Conservation (phyloP, 2,888 invertebrate species). For the Opisthograptis luteolata region DNA sequence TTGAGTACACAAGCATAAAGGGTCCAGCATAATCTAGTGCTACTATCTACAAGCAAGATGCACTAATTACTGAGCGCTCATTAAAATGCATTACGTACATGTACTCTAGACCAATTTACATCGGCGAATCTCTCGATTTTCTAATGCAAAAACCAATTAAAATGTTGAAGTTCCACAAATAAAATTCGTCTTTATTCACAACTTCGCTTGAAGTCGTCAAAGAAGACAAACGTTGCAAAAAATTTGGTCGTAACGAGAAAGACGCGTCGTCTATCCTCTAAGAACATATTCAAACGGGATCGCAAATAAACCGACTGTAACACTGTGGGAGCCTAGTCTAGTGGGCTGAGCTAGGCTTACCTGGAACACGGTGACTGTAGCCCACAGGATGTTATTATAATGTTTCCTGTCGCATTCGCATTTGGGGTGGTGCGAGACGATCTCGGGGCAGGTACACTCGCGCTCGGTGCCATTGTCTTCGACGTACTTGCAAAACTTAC, state of each 20-base stretch:
- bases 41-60: slow-evolving; percentile 73
- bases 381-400: slow-evolving; percentile 99
- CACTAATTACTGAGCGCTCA: slow-evolving; percentile 76
- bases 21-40: slow-evolving; percentile 67
- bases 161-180: slow-evolving; percentile 25
- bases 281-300: slow-evolving; percentile 70
- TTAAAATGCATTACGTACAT: slow-evolving; percentile 61
- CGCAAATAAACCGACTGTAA: slow-evolving; percentile 78
- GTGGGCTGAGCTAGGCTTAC: slow-evolving; percentile 86
- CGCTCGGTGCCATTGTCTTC: slow-evolving; percentile 92
- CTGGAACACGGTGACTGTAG: slow-evolving; percentile 98
- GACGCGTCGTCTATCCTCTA: slow-evolving; percentile 67
- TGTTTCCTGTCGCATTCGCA: slow-evolving; percentile 99
- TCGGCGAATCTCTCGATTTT: slow-evolving; percentile 70
- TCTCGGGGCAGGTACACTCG: slow-evolving; percentile 97
- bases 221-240: slow-evolving; percentile 50
- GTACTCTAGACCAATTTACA: slow-evolving; percentile 48
- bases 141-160: slow-evolving; percentile 19
- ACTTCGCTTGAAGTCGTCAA: slow-evolving; percentile 45
- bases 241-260: slow-evolving; percentile 64
- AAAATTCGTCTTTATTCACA: slow-evolving; percentile 52
- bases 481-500: slow-evolving; percentile 99
- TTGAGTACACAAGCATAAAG: slow-evolving; percentile 80
- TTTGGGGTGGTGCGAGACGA: slow-evolving; percentile 93
- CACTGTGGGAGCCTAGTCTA: slow-evolving; percentile 60